These are phyloP conservation scores for Baccha elongata DNA, from an alignment of 2,888 invertebrate genomes.

Conservation along the genomic window DNA sequence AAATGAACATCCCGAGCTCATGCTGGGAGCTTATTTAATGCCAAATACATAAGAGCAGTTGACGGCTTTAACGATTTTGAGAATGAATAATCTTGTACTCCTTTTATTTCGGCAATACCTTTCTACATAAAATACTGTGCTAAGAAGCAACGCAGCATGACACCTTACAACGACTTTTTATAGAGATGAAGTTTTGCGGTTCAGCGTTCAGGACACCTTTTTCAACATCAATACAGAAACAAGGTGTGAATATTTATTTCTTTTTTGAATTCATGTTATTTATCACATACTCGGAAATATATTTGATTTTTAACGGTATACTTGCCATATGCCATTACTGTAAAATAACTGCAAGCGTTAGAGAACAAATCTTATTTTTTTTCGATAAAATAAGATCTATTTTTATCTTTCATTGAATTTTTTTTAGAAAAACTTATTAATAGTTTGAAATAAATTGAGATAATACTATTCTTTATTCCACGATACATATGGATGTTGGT, in stretches of 20 bases:
- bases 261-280: constrained; percentile 33
- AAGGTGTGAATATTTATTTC: constrained; percentile 60
- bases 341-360: no score
- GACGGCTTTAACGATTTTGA: constrained; percentile 49
- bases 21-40: constrained; percentile 68
- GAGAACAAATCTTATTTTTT: no score
- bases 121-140: not conserved
- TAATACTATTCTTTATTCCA: no score
- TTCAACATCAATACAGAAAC: constrained; percentile 57
- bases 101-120: not conserved
- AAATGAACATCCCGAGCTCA: constrained; percentile 26
- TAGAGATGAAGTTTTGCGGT: constrained; percentile 30
- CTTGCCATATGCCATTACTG: no score
- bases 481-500: no score
- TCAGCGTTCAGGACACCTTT: constrained; percentile 43
- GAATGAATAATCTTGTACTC: constrained; percentile 63
- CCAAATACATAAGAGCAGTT: constrained; percentile 70
- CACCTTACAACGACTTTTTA: constrained; percentile 29
- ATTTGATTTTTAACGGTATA: no score
- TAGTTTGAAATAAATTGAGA: no score
- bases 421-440: no score
- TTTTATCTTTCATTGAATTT: no score
- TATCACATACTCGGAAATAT: no score
- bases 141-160: constrained; percentile 51
- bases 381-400: no score